Conservation (phyloP, 2,113 vertebrate species). For the Xiphophorus hellerii region DNA sequence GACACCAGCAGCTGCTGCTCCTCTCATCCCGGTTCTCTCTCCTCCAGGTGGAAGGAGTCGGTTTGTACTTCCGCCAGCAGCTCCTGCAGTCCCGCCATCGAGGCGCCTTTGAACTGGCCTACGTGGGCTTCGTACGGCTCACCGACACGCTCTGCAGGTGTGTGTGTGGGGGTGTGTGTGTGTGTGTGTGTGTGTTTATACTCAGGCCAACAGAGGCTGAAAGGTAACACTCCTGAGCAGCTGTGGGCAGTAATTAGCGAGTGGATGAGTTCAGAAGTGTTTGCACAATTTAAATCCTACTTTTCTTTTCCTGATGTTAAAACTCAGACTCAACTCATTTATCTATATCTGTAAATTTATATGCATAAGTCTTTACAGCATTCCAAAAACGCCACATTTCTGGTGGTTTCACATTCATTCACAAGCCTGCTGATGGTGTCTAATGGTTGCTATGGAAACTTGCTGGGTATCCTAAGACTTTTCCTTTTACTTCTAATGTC, state of each 20-base stretch:
- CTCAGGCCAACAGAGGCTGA: constrained; percentile 33
- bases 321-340: too few species aligned
- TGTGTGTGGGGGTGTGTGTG: constrained; percentile 2
- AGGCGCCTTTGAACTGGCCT: constrained; percentile 96
- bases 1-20: too few species aligned
- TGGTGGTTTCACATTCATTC: too few species aligned
- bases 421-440: too few species aligned
- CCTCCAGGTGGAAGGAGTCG: constrained; percentile 89
- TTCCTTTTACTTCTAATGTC: too few species aligned
- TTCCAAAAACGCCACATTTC: too few species aligned
- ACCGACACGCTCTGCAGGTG: constrained; percentile 92
- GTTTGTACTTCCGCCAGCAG: constrained; percentile 93
- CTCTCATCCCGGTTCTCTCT: constrained; percentile 6
- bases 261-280: neutral
- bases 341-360: too few species aligned
- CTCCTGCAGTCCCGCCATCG: constrained; percentile 96
- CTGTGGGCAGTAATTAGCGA: constrained; percentile 38
- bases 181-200: constrained; percentile 17
- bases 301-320: too few species aligned
- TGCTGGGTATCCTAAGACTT: too few species aligned
- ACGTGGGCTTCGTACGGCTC: constrained; percentile 94
- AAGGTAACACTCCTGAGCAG: constrained; percentile 42
- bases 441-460: too few species aligned
- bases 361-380: too few species aligned
- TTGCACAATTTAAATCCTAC: neutral